Evolutionary conservation across 2,888 invertebrate genomes (phyloP), one percentile per base, ranked within the genome.

Genomic region (Amphipyra tragopoginis): DNA sequence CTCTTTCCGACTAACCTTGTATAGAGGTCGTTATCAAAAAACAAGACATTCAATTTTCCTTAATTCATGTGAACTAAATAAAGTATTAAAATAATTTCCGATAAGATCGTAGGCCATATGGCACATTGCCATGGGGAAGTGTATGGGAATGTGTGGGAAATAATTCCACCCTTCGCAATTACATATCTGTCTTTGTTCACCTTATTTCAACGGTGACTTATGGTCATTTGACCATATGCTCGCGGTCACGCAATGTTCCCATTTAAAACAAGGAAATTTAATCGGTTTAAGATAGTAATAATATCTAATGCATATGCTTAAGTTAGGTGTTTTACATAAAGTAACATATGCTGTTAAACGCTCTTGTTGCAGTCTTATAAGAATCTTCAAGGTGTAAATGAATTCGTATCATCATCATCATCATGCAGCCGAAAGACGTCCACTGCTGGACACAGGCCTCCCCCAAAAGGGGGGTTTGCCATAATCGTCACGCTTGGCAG

Each of bases 111-210:
- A 66, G 61, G 69, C 86, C 90, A 90, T 90, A 91, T 91, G 90
- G 87, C 69, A 77, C 77, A 58, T 45, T 9, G 61, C 39, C 59
- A 47, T 51, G 51, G 81, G 78, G 77, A 56, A 40, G 78, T 87
- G 90, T 84, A 85, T 83, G 83, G 92, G 90, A 90, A 93, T 93
- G 91, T 91, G 93, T 93, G 93, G 93, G 93, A 93, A 94, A 76
- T 64, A 60, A 61, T 58, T 81, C 78, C 88, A 91, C 92, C 93
- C 93, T 87, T 82, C 84, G 82, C 86, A 86, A 89, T 89, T 88
- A 85, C 78, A 80, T 82, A 86, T 85, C 82, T 84, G 80, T 84
- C 85, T 86, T 89, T 87, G 85, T 88, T 87, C 83, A 81, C 81
- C 86, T 87, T 87, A 87, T 85, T 86, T 81, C 81, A 81, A 85